phyloP scores from a whole-genome alignment of 2,888 invertebrate species.

The Cantharis rustica region DNA sequence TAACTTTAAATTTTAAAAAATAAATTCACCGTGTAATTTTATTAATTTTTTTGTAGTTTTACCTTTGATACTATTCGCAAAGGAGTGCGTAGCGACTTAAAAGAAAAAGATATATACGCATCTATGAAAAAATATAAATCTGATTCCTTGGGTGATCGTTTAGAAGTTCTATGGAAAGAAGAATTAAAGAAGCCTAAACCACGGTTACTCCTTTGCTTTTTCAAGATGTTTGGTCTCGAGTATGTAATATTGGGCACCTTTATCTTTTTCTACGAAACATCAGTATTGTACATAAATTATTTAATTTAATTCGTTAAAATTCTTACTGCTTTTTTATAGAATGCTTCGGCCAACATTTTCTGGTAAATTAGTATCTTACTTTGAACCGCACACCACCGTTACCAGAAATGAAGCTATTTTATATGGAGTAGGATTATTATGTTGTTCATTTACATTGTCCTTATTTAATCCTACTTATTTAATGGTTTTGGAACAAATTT shows the following conservation, averaged over 20 bases:
- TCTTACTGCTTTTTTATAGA: constrained; percentile 51
- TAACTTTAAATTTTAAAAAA: too few species aligned
- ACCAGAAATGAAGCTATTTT: background rate
- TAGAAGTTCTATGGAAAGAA: constrained; percentile 50
- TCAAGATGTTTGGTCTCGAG: constrained; percentile 26
- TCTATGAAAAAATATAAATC: constrained; percentile 62
- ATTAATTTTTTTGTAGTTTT: constrained; percentile 1
- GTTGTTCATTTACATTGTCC: constrained; percentile 60
- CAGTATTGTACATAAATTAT: background rate
- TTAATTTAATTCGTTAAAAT: background rate
- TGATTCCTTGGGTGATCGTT: constrained; percentile 55
- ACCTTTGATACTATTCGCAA: constrained; percentile 55
- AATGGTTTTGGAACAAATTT: background rate
- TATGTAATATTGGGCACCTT: constrained; percentile 23
- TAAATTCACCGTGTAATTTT: background rate
- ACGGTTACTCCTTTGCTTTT: background rate
- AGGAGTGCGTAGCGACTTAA: constrained; percentile 68
- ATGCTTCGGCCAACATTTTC: constrained; percentile 68
- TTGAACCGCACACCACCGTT: constrained; percentile 56
- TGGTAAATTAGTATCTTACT: constrained; percentile 68
- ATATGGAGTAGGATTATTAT: constrained; percentile 65
- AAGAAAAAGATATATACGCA: constrained; percentile 65
- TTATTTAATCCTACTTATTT: constrained; percentile 6
- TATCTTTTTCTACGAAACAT: background rate
- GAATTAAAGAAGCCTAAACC: constrained; percentile 17